These are phyloP conservation scores for Perca fluviatilis DNA, from an alignment of 2,113 vertebrate genomes.

Conservation along the genomic window DNA sequence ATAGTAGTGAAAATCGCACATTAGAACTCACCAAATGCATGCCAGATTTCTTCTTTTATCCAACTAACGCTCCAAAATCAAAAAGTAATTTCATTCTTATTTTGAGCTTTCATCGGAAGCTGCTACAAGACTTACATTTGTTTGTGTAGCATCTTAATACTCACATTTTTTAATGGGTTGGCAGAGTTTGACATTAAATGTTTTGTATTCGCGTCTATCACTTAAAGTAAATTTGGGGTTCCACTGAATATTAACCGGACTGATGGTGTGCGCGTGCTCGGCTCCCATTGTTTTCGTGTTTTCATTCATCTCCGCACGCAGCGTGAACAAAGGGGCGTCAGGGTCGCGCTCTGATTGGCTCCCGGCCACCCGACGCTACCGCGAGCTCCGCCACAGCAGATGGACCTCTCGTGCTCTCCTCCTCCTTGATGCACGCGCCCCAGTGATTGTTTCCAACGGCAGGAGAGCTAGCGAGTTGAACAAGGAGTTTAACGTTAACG, in stretches of 20 bases:
- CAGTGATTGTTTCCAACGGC: slow-evolving; percentile 57
- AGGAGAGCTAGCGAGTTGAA: slow-evolving; percentile 22
- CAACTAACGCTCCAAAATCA: no score
- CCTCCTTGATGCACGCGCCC: slow-evolving; percentile 49
- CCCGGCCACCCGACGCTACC: slow-evolving; percentile 11
- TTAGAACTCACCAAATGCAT: not conserved
- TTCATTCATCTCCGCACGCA: slow-evolving; percentile 67
- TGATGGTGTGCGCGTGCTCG: slow-evolving; percentile 23
- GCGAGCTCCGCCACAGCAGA: slow-evolving; percentile 71
- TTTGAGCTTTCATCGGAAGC: no score
- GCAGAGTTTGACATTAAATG: no score
- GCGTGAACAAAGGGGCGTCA: slow-evolving; percentile 76
- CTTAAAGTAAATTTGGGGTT: not conserved
- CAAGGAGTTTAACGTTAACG: slow-evolving; percentile 11
- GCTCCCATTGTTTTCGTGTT: slow-evolving; percentile 65
- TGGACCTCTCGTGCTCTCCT: slow-evolving; percentile 58
- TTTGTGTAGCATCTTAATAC: no score
- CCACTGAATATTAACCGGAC: not conserved
- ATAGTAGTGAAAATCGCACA: not conserved
- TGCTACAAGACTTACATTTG: no score
- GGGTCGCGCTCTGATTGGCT: slow-evolving; percentile 76
- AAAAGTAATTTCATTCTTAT: no score
- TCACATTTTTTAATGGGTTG: no score
- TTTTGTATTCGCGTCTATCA: no score
- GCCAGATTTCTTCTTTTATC: not conserved